Conservation (phyloP, 1,140 invertebrate genomes). For the Diabrotica undecimpunctata region DNA sequence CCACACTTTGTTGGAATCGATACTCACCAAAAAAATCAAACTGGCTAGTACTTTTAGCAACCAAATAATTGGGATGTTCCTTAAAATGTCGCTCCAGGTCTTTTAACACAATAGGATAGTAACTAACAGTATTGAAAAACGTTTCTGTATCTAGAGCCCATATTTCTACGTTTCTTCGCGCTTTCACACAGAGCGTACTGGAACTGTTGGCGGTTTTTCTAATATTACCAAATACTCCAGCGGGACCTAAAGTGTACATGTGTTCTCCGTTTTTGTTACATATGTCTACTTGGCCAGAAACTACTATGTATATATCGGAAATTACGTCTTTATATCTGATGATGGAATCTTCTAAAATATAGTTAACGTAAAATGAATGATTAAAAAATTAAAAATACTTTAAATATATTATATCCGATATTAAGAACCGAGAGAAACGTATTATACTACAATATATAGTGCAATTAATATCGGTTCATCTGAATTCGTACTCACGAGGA, state of each 20-base stretch:
- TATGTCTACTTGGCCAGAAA: slow-evolving; percentile 10
- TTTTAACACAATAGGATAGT: slow-evolving; percentile 1
- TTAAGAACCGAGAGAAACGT: no score
- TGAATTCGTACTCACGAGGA: no score
- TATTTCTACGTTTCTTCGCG: slow-evolving; percentile 12
- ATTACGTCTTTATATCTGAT: slow-evolving; percentile 11
- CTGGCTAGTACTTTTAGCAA: background rate
- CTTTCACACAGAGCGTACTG: slow-evolving; percentile 8
- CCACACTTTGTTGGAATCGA: no score
- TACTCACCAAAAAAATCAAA: background rate
- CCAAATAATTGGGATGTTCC: background rate
- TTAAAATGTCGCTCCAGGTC: background rate
- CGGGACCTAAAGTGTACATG: background rate
- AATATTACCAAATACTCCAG: slow-evolving; percentile 15
- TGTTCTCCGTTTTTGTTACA: background rate
- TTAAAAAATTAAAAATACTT: no score
- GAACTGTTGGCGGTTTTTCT: background rate
- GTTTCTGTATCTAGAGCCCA: slow-evolving; percentile 9
- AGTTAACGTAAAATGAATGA: background rate
- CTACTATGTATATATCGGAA: slow-evolving; percentile 14
- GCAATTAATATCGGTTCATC: no score
- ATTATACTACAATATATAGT: no score
- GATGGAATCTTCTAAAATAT: slow-evolving; percentile 8
- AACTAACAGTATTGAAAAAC: slow-evolving; percentile 5
- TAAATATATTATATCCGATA: no score